phyloP scores from a whole-genome alignment of 2,888 invertebrate species.

The Monochamus alternatus region DNA sequence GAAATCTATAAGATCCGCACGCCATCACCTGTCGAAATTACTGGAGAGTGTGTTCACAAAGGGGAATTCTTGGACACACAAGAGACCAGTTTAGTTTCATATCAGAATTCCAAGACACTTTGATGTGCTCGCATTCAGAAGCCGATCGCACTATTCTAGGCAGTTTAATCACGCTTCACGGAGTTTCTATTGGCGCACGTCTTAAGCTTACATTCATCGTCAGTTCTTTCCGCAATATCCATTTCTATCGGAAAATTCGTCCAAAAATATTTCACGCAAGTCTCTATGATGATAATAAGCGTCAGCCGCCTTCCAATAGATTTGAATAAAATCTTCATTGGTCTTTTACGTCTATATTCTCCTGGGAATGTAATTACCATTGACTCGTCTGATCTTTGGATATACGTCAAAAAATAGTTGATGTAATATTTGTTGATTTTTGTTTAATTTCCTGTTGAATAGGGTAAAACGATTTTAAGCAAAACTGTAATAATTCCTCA shows the following conservation, averaged over 20 bases:
- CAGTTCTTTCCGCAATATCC: background rate
- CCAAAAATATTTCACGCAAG: background rate
- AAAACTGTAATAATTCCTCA: too few species aligned
- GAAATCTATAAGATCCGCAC: constrained; percentile 32
- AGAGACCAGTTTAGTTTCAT: constrained; percentile 42
- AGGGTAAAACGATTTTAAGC: too few species aligned
- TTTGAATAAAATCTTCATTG: background rate
- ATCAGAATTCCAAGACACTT: constrained; percentile 46
- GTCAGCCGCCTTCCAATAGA: background rate
- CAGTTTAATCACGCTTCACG: constrained; percentile 31
- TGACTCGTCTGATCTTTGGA: too few species aligned
- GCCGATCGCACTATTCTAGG: constrained; percentile 29
- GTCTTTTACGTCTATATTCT: too few species aligned
- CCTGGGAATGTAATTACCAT: too few species aligned
- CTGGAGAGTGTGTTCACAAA: constrained; percentile 35
- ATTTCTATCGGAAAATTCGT: constrained; percentile 13
- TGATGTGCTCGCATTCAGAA: constrained; percentile 40
- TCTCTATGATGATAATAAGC: background rate
- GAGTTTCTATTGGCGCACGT: constrained; percentile 29
- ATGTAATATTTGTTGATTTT: too few species aligned
- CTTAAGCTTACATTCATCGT: constrained; percentile 28
- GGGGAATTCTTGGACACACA: constrained; percentile 47
- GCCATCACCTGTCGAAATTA: constrained; percentile 39
- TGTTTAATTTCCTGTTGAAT: too few species aligned
- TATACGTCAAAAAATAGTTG: too few species aligned